Evolutionary conservation across 2,888 invertebrate species (phyloP).

Genomic region (Leucozona laternaria): DNA sequence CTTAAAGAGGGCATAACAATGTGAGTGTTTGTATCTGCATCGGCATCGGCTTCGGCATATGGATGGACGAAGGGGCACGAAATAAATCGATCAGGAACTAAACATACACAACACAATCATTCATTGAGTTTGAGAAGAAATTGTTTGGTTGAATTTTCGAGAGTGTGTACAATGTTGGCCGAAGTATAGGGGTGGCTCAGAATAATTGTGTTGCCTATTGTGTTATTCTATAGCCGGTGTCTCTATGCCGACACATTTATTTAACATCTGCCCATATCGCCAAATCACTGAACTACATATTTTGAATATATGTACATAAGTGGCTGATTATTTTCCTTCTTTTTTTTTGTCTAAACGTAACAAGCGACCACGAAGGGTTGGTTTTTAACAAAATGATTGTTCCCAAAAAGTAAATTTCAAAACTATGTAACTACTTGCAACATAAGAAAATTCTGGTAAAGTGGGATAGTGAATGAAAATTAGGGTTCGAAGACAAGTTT

Average conservation of each 20-base stretch:
- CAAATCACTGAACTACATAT: constrained; percentile 56
- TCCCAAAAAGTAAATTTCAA: neutral
- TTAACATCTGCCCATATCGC: constrained; percentile 62
- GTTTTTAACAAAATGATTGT: neutral
- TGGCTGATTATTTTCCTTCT: constrained; percentile 16
- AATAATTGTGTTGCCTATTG: constrained; percentile 40
- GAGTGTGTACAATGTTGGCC: constrained; percentile 33
- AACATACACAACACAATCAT: constrained; percentile 5
- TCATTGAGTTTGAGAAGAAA: constrained; percentile 23
- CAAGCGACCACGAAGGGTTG: constrained; percentile 14
- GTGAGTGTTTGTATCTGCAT: constrained; percentile 22
- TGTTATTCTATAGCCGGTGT: constrained; percentile 63
- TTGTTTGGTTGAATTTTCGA: constrained; percentile 48
- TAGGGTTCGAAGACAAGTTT: neutral
- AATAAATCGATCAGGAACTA: constrained; percentile 64
- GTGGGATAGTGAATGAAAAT: neutral
- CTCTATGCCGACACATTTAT: constrained; percentile 66
- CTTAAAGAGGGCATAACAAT: constrained; percentile 55
- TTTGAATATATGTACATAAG: constrained; percentile 34
- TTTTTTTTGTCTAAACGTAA: neutral
- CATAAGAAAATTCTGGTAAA: neutral
- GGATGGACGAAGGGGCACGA: constrained; percentile 36
- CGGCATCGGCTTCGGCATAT: neutral
- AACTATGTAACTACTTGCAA: neutral
- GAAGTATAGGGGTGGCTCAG: constrained; percentile 66